These are phyloP conservation scores for Himalopsyche japonica DNA, from an alignment of 2,888 invertebrate genomes.

Conservation along the genomic window DNA sequence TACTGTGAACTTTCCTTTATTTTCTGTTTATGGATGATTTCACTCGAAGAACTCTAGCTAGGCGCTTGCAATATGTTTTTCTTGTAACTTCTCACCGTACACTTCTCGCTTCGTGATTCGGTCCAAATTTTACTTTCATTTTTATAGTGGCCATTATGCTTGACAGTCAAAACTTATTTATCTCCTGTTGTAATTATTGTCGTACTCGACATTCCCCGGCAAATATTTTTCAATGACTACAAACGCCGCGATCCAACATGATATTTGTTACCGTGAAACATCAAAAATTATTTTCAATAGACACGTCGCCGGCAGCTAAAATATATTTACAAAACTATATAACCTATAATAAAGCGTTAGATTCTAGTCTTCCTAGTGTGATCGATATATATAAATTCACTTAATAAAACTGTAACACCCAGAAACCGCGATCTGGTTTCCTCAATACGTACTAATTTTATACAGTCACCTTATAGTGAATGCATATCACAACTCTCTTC, in stretches of 20 bases:
- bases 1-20: background rate
- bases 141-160: background rate
- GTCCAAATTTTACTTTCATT: background rate
- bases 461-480: background rate
- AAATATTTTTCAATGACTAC: too few relatives aligned
- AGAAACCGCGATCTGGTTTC: background rate
- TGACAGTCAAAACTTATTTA: background rate
- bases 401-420: background rate
- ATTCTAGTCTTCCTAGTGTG: too few relatives aligned
- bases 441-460: background rate
- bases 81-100: background rate
- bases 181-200: background rate
- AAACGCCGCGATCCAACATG: too few relatives aligned
- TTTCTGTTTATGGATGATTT: background rate
- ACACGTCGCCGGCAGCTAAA: too few relatives aligned
- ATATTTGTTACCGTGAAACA: too few relatives aligned
- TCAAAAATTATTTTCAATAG: too few relatives aligned
- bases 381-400: too few relatives aligned
- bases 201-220: background rate
- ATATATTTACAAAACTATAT: too few relatives aligned
- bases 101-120: background rate
- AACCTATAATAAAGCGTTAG: too few relatives aligned
- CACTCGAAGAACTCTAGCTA: background rate
- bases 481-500: background rate
- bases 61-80: constrained; percentile 1